Percentiles rank a stretch among this genome's conserved stretches.
phyloP scores from a whole-genome alignment of 2,888 invertebrate species.

The Shargacucullia verbasci region DNA sequence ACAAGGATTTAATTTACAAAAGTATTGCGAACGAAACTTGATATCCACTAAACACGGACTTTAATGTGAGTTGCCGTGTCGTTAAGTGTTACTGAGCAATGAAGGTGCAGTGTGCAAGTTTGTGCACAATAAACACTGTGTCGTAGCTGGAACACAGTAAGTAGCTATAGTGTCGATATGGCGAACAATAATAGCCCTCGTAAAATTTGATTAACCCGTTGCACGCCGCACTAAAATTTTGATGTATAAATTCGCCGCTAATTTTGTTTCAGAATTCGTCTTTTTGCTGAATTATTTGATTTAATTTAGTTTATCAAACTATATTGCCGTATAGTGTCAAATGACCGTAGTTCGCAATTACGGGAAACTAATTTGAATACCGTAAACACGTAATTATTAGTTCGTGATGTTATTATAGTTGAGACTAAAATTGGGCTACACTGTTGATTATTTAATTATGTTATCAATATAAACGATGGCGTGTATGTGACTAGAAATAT shows the following conservation, averaged over 20 bases:
- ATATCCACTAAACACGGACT: constrained; percentile 38
- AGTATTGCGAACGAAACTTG: constrained; percentile 34
- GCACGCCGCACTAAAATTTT: constrained; percentile 48
- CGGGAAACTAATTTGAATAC: constrained; percentile 30
- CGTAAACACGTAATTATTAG: constrained; percentile 35
- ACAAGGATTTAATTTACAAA: constrained; percentile 42
- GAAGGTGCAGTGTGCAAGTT: constrained; percentile 32
- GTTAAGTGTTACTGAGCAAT: constrained; percentile 45
- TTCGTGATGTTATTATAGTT: constrained; percentile 20
- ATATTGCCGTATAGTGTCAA: constrained; percentile 17
- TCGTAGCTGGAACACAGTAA: constrained; percentile 42
- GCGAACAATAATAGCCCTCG: constrained; percentile 47
- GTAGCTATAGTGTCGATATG: constrained; percentile 36
- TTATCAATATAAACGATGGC: constrained; percentile 10
- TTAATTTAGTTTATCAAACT: constrained; percentile 25
- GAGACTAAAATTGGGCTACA: constrained; percentile 12
- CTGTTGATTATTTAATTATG: constrained; percentile 8
- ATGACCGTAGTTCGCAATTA: constrained; percentile 12
- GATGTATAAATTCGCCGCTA: constrained; percentile 29
- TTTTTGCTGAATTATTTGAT: constrained; percentile 24
- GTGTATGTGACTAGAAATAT: background rate
- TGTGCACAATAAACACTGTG: constrained; percentile 37
- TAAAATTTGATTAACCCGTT: constrained; percentile 57
- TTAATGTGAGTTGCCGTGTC: constrained; percentile 41
- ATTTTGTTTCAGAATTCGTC: constrained; percentile 37